Conservation (phyloP, 37 sponge, comb jelly and placozoan genomes). For the Mnemiopsis leidyi region DNA sequence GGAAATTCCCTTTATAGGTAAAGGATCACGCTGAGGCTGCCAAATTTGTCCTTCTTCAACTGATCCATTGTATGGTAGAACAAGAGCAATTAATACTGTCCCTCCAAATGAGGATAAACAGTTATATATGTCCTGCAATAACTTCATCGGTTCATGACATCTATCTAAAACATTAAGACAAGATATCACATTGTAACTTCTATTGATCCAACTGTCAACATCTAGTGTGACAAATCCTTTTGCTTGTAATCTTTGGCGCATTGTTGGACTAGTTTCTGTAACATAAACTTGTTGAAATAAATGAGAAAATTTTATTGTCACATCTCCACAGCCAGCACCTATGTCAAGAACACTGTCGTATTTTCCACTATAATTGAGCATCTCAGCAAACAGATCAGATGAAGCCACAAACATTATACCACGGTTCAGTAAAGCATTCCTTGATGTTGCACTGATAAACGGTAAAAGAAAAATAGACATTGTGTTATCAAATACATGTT, state of each 20-base stretch:
- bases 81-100: not conserved
- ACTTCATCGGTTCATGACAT: conserved; percentile 24
- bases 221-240: not conserved
- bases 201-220: not conserved
- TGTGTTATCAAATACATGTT: conserved; percentile 20
- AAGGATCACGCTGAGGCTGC: not conserved
- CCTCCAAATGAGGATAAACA: not conserved
- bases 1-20: not conserved
- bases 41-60: conserved; percentile 59
- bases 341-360: not conserved
- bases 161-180: conserved; percentile 50
- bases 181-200: not conserved
- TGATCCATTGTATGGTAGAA: conserved; percentile 61
- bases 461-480: conserved; percentile 43
- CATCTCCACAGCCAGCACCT: conserved; percentile 49
- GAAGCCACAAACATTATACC: conserved; percentile 54
- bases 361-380: not conserved
- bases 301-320: not conserved
- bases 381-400: not conserved
- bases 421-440: conserved; percentile 38
- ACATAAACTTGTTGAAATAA: not conserved
- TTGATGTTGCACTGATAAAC: conserved; percentile 25
- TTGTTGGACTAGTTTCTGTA: conserved; percentile 35
- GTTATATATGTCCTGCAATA: not conserved
- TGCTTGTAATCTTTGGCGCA: not conserved